Percentiles rank a stretch among this genome's conserved stretches.
phyloP scores from a whole-genome alignment of 2,888 invertebrate species.

The Papilio gigon region DNA sequence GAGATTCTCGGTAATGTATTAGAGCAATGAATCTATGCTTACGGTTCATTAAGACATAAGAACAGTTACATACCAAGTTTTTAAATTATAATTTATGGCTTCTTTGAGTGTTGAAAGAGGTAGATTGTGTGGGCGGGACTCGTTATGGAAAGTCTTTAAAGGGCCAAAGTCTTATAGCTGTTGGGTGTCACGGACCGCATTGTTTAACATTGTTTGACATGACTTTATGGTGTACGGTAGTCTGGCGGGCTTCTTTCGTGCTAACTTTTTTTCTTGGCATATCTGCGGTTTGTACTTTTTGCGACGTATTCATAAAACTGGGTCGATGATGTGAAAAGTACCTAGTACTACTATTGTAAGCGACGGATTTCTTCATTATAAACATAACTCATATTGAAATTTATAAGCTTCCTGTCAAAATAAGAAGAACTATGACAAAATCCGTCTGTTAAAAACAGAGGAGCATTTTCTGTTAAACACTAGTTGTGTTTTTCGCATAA shows the following conservation, averaged over 20 bases:
- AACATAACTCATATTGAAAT: too few relatives aligned
- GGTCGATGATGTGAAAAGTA: slow-evolving; percentile 18
- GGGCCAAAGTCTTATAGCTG: slow-evolving; percentile 48
- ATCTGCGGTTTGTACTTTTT: slow-evolving; percentile 36
- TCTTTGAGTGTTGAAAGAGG: slow-evolving; percentile 77
- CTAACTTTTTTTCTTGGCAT: slow-evolving; percentile 25
- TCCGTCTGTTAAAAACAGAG: not conserved
- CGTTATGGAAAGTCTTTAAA: slow-evolving; percentile 47
- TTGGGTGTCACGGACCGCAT: slow-evolving; percentile 45
- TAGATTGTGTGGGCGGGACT: slow-evolving; percentile 71
- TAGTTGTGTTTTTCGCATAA: not conserved
- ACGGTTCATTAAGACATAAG: slow-evolving; percentile 59
- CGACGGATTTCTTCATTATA: not conserved
- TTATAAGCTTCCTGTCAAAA: too few relatives aligned
- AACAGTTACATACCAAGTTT: slow-evolving; percentile 65
- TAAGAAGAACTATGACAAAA: too few relatives aligned
- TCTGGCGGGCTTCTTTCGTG: slow-evolving; percentile 37
- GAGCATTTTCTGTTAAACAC: not conserved
- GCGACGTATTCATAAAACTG: slow-evolving; percentile 21
- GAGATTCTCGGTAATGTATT: slow-evolving; percentile 42
- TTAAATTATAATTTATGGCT: slow-evolving; percentile 79
- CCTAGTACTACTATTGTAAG: not conserved
- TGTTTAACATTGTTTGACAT: slow-evolving; percentile 43
- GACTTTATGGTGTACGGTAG: slow-evolving; percentile 39
- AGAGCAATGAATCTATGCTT: slow-evolving; percentile 48